These are phyloP conservation scores for Semaprochilodus insignis DNA, from an alignment of 2,797 vertebrate genomes.

Conservation along the genomic window DNA sequence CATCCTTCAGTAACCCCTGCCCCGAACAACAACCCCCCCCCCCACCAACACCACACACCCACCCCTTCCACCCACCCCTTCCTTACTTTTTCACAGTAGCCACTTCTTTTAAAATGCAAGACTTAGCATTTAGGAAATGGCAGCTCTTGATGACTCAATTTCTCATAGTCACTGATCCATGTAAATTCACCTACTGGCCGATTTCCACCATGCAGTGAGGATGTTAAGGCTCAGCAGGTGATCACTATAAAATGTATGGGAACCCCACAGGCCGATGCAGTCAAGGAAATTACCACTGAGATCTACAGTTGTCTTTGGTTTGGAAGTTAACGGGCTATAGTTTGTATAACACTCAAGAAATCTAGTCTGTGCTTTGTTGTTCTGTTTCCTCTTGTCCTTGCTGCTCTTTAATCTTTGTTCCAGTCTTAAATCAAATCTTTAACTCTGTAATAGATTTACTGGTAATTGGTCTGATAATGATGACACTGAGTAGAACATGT, in stretches of 20 bases:
- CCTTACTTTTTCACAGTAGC: neutral
- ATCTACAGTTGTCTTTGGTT: constrained; percentile 7
- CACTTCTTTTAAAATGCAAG: constrained; percentile 27
- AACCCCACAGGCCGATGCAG: constrained; percentile 32
- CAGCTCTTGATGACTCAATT: constrained; percentile 36
- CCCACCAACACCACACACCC: too few species aligned
- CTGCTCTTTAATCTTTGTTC: constrained; percentile 46
- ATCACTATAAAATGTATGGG: constrained; percentile 33
- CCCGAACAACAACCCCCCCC: too few species aligned
- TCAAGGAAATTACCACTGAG: constrained; percentile 33
- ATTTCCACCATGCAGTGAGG: constrained; percentile 40
- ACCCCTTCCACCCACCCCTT: too few species aligned
- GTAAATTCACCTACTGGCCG: constrained; percentile 43
- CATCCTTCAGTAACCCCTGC: too few species aligned
- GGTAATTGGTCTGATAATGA: constrained; percentile 64
- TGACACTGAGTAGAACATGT: constrained; percentile 59
- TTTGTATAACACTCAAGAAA: neutral
- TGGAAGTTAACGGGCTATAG: constrained; percentile 31
- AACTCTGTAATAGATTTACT: constrained; percentile 54
- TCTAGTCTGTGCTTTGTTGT: constrained; percentile 17
- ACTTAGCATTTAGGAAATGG: constrained; percentile 48
- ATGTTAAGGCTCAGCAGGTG: constrained; percentile 47
- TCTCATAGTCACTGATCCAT: constrained; percentile 50
- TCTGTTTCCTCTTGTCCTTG: constrained; percentile 32
- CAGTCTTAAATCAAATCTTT: constrained; percentile 59